Evolutionary conservation across 2,888 invertebrate genomes (phyloP).

Genomic region (Trichacis sp.): DNA sequence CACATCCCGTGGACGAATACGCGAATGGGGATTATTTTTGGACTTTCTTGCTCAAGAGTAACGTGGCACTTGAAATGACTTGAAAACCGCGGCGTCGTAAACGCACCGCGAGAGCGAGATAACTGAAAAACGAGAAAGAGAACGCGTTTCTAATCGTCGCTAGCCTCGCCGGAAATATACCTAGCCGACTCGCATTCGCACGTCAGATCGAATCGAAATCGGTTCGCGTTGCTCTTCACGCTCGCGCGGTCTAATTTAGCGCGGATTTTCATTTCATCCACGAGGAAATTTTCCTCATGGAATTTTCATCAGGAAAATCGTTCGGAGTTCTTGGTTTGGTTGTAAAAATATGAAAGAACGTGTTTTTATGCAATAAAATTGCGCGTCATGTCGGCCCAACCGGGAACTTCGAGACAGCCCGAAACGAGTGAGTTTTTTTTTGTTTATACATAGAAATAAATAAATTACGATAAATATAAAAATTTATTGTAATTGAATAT

Average conservation of each 20-base stretch:
- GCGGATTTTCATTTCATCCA: too few species aligned
- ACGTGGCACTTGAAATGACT: neutral
- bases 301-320: too few species aligned
- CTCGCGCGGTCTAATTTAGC: constrained; percentile 12
- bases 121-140: neutral
- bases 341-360: neutral
- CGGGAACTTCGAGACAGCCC: constrained; percentile 57
- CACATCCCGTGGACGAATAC: neutral
- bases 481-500: too few species aligned
- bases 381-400: constrained; percentile 46
- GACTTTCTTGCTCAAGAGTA: constrained; percentile 4
- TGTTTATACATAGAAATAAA: too few species aligned
- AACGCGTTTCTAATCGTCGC: neutral
- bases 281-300: too few species aligned
- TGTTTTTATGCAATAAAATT: neutral
- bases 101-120: constrained; percentile 1
- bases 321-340: too few species aligned
- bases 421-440: constrained; percentile 51
- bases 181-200: constrained; percentile 22
- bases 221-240: constrained; percentile 42
- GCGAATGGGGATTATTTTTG: constrained; percentile 3
- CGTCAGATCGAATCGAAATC: constrained; percentile 50
- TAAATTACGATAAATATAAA: too few species aligned
- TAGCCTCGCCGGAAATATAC: constrained; percentile 8
- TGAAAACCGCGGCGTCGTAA: neutral